Conservation (phyloP, 2,797 vertebrate genomes). For the Enteromius mattozi region DNA sequence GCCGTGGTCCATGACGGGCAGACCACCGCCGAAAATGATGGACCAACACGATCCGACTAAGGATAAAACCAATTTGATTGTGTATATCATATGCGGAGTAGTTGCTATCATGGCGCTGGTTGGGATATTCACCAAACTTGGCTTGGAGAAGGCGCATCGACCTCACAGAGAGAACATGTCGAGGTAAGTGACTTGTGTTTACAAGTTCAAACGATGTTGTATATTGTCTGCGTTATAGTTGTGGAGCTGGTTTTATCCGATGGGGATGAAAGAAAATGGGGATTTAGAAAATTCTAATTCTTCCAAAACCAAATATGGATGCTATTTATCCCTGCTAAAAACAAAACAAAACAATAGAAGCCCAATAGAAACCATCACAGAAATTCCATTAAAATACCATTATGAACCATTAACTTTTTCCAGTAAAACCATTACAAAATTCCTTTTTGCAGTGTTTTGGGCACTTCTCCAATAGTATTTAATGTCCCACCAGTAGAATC, state of each 20-base stretch:
- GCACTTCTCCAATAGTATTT: no score
- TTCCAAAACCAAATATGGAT: not conserved
- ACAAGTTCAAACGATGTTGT: not conserved
- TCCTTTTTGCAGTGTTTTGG: no score
- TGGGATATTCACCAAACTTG: constrained; percentile 98
- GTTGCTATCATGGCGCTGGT: constrained; percentile 98
- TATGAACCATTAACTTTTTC: no score
- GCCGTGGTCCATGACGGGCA: constrained; percentile 91
- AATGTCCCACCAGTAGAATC: no score
- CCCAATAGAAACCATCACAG: no score
- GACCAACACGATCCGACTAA: constrained; percentile 91
- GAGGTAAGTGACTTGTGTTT: constrained; percentile 79
- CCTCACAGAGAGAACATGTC: constrained; percentile 97
- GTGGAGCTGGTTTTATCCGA: not conserved
- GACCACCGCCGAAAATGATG: constrained; percentile 88
- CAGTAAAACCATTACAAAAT: no score
- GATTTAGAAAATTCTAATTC: not conserved
- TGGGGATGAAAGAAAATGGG: not conserved
- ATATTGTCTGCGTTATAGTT: not conserved
- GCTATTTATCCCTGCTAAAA: not conserved
- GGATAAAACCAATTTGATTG: constrained; percentile 98
- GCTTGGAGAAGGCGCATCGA: constrained; percentile 94
- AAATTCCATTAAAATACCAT: no score
- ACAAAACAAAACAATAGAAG: no score
- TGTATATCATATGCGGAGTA: constrained; percentile 98